These are phyloP conservation scores for Balanococcus diminutus DNA, from an alignment of 2,888 invertebrate genomes.

Conservation along the genomic window DNA sequence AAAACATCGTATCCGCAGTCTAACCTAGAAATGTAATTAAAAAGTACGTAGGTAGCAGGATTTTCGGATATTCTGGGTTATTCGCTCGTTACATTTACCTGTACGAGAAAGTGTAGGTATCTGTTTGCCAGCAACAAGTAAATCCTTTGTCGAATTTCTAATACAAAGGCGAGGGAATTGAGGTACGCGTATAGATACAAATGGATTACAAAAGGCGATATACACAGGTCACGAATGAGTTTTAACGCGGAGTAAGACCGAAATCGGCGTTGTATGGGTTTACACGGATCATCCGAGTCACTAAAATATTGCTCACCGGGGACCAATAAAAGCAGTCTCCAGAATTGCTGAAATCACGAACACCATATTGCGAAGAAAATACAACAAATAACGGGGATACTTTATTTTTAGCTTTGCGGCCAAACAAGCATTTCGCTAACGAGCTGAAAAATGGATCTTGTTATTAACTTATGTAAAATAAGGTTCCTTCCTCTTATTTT, in stretches of 20 bases:
- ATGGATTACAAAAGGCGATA: conserved; percentile 34
- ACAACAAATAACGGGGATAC: conserved; percentile 34
- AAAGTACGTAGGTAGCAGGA: not conserved
- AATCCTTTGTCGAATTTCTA: conserved; percentile 23
- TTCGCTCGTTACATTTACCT: not conserved
- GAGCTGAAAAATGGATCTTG: conserved; percentile 34
- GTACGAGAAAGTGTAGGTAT: not conserved
- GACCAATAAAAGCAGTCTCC: conserved; percentile 46
- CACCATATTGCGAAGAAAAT: conserved; percentile 34
- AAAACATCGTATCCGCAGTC: no score
- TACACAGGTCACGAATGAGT: conserved; percentile 32
- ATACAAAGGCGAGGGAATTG: conserved; percentile 12
- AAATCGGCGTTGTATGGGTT: conserved; percentile 34
- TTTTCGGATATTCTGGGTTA: not conserved
- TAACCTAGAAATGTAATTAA: not conserved
- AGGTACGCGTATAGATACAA: conserved; percentile 23
- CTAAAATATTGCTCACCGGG: conserved; percentile 32
- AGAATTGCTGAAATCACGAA: conserved; percentile 40
- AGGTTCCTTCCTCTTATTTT: not conserved
- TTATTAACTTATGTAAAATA: conserved; percentile 37
- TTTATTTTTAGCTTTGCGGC: conserved; percentile 34
- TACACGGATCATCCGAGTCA: conserved; percentile 34
- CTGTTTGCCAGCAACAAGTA: conserved; percentile 20
- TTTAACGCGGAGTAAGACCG: conserved; percentile 34
- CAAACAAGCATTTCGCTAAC: conserved; percentile 32